Percentiles rank a stretch among this genome's conserved stretches.
These are phyloP conservation scores for Nasua narica DNA, from an alignment of 2,797 vertebrate genomes.

Conservation along the genomic window DNA sequence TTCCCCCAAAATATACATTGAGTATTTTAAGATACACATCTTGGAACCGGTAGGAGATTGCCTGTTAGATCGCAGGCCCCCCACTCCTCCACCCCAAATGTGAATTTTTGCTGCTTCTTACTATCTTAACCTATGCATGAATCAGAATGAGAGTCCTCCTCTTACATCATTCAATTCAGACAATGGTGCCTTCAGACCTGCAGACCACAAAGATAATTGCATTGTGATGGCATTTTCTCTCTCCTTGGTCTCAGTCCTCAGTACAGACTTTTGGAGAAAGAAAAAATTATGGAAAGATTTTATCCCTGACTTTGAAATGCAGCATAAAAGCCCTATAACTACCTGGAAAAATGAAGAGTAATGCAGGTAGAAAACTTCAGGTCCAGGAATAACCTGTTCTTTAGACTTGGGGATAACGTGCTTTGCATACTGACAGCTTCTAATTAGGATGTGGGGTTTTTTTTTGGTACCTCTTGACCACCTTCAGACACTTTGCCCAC, in stretches of 20 bases:
- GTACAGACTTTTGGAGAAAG: conserved; percentile 5
- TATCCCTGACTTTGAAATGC: conserved; percentile 54
- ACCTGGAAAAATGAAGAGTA: conserved; percentile 8
- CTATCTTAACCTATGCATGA: not conserved
- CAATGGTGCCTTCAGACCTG: not conserved
- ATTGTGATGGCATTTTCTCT: not conserved
- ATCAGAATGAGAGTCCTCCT: not conserved
- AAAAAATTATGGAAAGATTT: conserved; percentile 36
- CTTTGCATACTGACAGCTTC: conserved; percentile 32
- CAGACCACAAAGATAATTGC: conserved; percentile 16
- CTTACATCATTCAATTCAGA: not conserved
- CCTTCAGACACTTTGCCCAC: not conserved
- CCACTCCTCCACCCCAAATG: not conserved
- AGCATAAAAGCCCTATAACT: conserved; percentile 7
- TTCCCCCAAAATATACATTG: not conserved
- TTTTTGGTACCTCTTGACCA: not conserved
- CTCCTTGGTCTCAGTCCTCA: not conserved
- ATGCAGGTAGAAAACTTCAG: not conserved
- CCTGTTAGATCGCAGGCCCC: not conserved
- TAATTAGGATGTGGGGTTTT: not conserved
- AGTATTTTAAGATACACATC: not conserved
- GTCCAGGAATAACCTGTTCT: conserved; percentile 23
- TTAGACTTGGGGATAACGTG: not conserved
- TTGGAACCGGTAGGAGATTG: not conserved
- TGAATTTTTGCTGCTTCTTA: not conserved